Conservation (phyloP, 2,113 vertebrate species). For the Monopterus albus region DNA sequence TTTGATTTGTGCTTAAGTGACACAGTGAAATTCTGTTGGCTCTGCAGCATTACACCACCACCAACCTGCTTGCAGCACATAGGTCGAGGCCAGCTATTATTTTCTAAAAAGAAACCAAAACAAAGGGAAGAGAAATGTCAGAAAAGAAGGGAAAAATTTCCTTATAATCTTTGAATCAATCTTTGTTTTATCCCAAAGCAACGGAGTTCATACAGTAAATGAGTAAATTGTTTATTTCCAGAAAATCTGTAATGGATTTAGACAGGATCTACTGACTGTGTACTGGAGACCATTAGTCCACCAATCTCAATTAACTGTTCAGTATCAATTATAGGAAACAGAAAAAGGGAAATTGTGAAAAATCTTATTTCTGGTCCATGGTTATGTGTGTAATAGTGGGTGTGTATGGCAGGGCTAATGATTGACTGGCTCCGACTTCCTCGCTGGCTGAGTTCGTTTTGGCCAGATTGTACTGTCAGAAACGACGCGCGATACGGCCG, state of each 20-base stretch:
- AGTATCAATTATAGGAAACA: constrained; percentile 34
- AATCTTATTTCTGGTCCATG: no score
- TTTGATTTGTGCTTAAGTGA: no score
- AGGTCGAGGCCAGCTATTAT: constrained; percentile 27
- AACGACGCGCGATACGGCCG: no score
- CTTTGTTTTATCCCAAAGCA: constrained; percentile 21
- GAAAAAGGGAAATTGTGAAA: constrained; percentile 29
- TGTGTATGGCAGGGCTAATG: no score
- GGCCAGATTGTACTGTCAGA: no score
- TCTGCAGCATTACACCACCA: constrained; percentile 36
- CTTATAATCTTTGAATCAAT: constrained; percentile 57
- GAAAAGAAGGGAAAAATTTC: constrained; percentile 21
- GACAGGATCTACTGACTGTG: constrained; percentile 58
- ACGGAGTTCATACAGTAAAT: constrained; percentile 42
- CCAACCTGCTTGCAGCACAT: constrained; percentile 18
- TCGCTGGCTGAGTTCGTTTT: no score
- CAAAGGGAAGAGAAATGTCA: constrained; percentile 10
- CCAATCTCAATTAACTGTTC: constrained; percentile 66
- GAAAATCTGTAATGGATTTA: constrained; percentile 60
- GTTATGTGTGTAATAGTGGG: no score
- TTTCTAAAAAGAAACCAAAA: constrained; percentile 38
- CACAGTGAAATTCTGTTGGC: constrained; percentile 41
- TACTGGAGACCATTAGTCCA: constrained; percentile 51
- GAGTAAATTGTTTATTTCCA: constrained; percentile 64
- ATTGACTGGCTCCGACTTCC: no score